These are phyloP conservation scores for Stichodactyla mertensii DNA, from an alignment of 64 coral and sea anemone species.

Conservation along the genomic window DNA sequence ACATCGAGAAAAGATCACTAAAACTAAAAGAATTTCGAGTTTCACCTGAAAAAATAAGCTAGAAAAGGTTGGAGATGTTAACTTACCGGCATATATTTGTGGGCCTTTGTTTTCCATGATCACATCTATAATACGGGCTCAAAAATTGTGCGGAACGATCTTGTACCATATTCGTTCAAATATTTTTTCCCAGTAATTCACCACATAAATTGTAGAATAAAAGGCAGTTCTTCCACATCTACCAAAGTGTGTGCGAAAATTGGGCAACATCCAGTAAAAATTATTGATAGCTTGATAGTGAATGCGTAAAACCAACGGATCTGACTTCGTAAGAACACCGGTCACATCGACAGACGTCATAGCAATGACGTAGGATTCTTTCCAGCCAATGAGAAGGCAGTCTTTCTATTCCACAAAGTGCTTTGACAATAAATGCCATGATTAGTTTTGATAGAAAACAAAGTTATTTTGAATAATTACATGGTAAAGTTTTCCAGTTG, in stretches of 20 bases:
- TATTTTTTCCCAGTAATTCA: background rate
- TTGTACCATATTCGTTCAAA: background rate
- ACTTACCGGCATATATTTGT: background rate
- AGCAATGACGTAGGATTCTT: background rate
- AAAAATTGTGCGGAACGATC: background rate
- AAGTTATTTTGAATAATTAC: background rate
- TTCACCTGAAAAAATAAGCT: background rate
- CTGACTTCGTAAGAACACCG: conserved; percentile 4
- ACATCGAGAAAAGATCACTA: too few species aligned
- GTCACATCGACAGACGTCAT: conserved; percentile 5
- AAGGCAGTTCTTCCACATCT: background rate
- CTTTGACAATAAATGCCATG: conserved; percentile 5
- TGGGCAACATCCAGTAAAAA: background rate
- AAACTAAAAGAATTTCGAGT: too few species aligned
- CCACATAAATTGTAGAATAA: background rate
- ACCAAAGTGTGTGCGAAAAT: background rate
- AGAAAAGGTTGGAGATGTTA: background rate
- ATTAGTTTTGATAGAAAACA: background rate
- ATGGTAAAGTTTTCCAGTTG: background rate
- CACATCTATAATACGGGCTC: background rate
- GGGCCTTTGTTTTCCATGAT: background rate
- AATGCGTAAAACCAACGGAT: conserved; percentile 9
- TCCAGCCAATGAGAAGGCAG: background rate
- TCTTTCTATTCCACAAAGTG: background rate
- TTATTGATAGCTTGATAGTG: background rate